Evolutionary conservation across 1,140 invertebrate genomes (phyloP).

Genomic region (Planococcus citri): DNA sequence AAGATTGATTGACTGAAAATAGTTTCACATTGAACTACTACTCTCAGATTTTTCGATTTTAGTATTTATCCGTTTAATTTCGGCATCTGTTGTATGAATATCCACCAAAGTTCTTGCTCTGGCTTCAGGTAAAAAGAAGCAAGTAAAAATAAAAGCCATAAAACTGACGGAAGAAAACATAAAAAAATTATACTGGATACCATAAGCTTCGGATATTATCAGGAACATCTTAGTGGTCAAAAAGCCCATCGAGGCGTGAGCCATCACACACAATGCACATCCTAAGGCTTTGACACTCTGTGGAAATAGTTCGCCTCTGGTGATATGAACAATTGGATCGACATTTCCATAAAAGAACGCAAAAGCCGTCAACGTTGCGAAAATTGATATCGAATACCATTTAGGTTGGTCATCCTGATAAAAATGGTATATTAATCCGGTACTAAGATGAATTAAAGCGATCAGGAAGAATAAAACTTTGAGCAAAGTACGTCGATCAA

Average conservation of each 20-base stretch:
- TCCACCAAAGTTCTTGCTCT: conserved; percentile 62
- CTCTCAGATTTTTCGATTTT: too few species aligned
- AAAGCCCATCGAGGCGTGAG: conserved; percentile 41
- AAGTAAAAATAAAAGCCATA: conserved; percentile 41
- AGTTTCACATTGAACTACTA: too few species aligned
- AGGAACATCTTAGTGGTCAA: conserved; percentile 64
- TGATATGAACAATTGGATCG: conserved; percentile 45
- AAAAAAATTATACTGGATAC: conserved; percentile 60
- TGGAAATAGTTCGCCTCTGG: conserved; percentile 48
- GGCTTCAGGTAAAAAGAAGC: conserved; percentile 61
- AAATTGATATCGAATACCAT: conserved; percentile 37
- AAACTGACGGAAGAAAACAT: conserved; percentile 59
- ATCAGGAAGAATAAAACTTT: conserved; percentile 35
- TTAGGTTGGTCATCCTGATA: conserved; percentile 31
- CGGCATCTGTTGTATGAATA: too few species aligned
- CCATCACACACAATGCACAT: conserved; percentile 35
- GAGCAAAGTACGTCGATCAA: conserved; percentile 37
- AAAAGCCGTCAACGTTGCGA: conserved; percentile 42
- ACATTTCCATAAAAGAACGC: conserved; percentile 42
- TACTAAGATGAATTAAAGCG: conserved; percentile 31
- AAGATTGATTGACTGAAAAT: too few species aligned
- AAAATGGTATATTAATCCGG: conserved; percentile 37
- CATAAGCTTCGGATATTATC: conserved; percentile 42
- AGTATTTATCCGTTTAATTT: too few species aligned
- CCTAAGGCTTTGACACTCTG: conserved; percentile 46